Evolutionary conservation across 2,797 vertebrate genomes (phyloP), one percentile per base, ranked within the genome.

Genomic region (Kryptolebias ocellatus): DNA sequence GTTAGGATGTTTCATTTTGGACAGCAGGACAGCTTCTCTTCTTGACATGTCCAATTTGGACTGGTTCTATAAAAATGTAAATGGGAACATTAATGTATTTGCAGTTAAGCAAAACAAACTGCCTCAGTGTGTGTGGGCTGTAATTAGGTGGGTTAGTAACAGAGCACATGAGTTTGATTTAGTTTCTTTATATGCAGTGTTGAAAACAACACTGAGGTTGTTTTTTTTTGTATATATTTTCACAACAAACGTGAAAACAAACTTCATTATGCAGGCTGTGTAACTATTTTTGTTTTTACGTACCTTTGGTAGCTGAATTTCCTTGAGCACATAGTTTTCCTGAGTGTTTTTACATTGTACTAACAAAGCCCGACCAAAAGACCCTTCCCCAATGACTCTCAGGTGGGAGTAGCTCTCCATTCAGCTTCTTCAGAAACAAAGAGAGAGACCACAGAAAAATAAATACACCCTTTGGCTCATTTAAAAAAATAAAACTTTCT

Each of bases 1-100:
- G 79, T 97, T 95, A 20, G 93, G 90, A 78, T 99, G 96, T 37
- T 95, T 96, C 96, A 99, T 96, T 92, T 85, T 95, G 68, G 96
- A 94, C 83, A 98, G 87, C 46, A 98, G 90, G 81, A 95, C 45
- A 6, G 95, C 96, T 92, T 99, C 97, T 67, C 82, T 94, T 80
- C 95, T 93, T 27, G 92, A 94, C 62, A 76, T 92, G 71, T 92
- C 89, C 74, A 72, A 53, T 75, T 85, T 93, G 70, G 87, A 77
- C 27, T 55, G 87, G 82, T 90, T 93, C 96, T 98, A 65, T 78
- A 79, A 80, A 87, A 78, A 84, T 75, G 51, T 27, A 83, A 82
- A 54, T 58, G 17, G 2, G 56, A 51, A 4, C 18, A 39, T 24
- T 55, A 57, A 64, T 70, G n/a, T 29, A 1, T 72, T 71, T 45